Base-by-base conservation (phyloP, 2,888 invertebrate genomes). In the Limnephilus rhombicus region DNA sequence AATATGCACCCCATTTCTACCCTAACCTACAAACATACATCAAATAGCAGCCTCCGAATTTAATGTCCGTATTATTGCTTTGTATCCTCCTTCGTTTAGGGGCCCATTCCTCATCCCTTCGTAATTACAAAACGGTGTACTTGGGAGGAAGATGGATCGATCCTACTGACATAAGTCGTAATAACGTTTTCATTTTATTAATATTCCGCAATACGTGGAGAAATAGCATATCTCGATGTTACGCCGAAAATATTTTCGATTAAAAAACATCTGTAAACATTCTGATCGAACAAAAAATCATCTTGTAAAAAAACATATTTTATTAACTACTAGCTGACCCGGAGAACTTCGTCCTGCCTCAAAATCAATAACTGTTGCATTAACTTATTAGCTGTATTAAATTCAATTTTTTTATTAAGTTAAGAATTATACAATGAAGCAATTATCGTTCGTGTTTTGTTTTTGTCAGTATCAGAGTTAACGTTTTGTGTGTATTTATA, bases 21-120 rank as follows among this genome's bases (percentile, higher is more conserved):
- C 68, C 24, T 24, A n/a, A 24, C 24, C 24, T 68, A 68, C 68
- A 68, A 24, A 68, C 68, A 90, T 92, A 90, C 87, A 92, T 92
- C 92, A 91, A 91, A 91, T 90, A 89, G 81, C 90, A 90, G 88
- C 90, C 80, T 90, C 91, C 92, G 92, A 92, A 92, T 93, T 93
- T 93, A 93, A 93, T 92, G 93, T 91, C 93, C 92, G 92, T 83
- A 93, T 93, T 92, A 92, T 85, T 53, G 85, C 90, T 49, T 80
- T 92, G 90, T 86, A 90, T 90, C 92, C 82, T 82, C 82, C 92
- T 68, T 68, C 68, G 24, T 68, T 53, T 24, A 9, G 68, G 68
- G 68, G 68, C 7, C 68, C 24, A 68, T 68, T 68, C 68, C 68
- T 68, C 68, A 68, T 68, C 24, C 68, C 68, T 2, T n/a, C 24